phyloP scores from a whole-genome alignment of 2,797 vertebrate species.

The Lerista edwardsae region DNA sequence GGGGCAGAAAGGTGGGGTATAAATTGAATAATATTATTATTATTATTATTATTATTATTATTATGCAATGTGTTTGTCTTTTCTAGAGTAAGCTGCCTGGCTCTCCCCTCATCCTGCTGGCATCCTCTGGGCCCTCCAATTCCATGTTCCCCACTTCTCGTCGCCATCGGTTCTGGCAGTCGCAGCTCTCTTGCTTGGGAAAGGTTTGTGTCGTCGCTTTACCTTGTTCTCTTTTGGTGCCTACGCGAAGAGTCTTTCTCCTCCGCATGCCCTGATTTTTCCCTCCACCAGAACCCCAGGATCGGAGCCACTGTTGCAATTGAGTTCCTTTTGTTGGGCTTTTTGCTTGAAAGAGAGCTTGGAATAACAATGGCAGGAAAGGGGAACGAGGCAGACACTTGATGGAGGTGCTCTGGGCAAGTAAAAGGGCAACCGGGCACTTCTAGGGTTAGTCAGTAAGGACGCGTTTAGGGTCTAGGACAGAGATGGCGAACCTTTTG shows the following conservation, averaged over 20 bases:
- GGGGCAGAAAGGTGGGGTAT: no score
- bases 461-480: no score
- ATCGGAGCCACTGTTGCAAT: background rate
- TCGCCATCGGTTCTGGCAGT: slow-evolving; percentile 97
- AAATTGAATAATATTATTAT: no score
- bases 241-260: background rate
- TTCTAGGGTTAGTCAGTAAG: background rate
- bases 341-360: background rate
- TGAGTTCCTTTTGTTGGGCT: background rate
- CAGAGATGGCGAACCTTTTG: no score
- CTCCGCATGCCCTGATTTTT: no score
- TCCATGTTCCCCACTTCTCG: slow-evolving; percentile 89
- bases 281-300: background rate
- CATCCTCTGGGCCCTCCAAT: slow-evolving; percentile 90
- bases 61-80: background rate
- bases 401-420: no score
- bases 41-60: no score
- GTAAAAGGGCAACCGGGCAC: no score
- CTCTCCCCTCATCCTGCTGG: slow-evolving; percentile 94
- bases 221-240: background rate
- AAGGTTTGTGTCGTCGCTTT: slow-evolving; percentile 80
- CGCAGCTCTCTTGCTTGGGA: slow-evolving; percentile 95
- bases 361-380: background rate
- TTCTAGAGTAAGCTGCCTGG: slow-evolving; percentile 93
- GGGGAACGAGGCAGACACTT: background rate